Evolutionary conservation across 2,797 vertebrate species (phyloP).

Genomic region (Echeneis naucrates): DNA sequence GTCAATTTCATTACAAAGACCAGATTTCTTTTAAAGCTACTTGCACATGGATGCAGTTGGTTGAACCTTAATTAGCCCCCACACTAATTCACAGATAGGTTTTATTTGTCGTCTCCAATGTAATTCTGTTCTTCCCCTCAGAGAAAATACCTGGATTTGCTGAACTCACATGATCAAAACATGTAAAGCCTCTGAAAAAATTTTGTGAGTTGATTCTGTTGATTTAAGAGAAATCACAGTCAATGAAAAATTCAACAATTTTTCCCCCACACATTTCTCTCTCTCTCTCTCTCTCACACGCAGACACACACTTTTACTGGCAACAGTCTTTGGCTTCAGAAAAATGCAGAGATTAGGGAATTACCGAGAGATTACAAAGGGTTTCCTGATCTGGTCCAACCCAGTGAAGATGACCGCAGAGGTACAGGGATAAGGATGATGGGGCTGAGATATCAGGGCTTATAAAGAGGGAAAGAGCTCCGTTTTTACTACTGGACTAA

Average conservation of each 20-base stretch:
- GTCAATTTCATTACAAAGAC: too few relatives aligned
- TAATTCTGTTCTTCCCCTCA: background rate
- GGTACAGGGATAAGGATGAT: too few relatives aligned
- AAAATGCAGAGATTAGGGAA: constrained; percentile 37
- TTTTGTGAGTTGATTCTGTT: background rate
- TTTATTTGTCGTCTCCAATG: background rate
- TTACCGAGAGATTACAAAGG: constrained; percentile 47
- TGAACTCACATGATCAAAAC: background rate
- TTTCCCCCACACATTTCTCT: background rate
- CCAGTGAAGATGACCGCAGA: constrained; percentile 22
- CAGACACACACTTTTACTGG: too few relatives aligned
- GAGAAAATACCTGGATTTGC: background rate
- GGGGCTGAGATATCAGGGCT: background rate
- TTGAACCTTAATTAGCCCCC: background rate
- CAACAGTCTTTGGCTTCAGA: constrained; percentile 21
- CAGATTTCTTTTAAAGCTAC: too few relatives aligned
- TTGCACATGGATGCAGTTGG: too few relatives aligned
- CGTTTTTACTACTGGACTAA: background rate
- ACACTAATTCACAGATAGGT: background rate
- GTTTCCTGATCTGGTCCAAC: constrained; percentile 42
- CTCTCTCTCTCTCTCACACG: background rate
- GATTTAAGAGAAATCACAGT: background rate
- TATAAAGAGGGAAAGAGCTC: background rate
- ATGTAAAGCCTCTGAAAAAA: background rate
- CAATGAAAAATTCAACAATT: background rate